phyloP scores from a whole-genome alignment of 2,113 vertebrate genomes.

The Psophia crepitans region DNA sequence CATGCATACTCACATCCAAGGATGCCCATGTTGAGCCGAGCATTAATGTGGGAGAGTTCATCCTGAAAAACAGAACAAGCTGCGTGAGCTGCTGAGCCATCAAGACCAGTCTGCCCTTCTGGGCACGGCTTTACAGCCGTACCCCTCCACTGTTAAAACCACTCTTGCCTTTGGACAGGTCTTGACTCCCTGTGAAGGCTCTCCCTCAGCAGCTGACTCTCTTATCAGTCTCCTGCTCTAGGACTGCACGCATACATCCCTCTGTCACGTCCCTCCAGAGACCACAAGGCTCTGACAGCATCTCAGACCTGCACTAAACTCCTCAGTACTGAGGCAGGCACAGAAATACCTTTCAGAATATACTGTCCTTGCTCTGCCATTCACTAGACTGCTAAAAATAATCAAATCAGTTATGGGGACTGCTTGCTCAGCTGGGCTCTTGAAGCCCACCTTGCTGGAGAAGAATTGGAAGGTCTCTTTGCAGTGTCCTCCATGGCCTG shows the following conservation, averaged over 20 bases:
- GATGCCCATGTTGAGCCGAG: slow-evolving; percentile 97
- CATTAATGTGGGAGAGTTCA: slow-evolving; percentile 96
- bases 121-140: not conserved
- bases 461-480: not conserved
- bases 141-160: not conserved
- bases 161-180: not conserved
- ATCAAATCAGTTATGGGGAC: not conserved
- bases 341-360: not conserved
- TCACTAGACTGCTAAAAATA: not conserved
- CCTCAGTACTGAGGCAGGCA: not conserved
- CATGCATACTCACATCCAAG: slow-evolving; percentile 90
- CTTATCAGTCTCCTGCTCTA: not conserved
- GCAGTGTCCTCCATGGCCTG: not conserved
- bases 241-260: not conserved
- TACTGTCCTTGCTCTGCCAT: not conserved
- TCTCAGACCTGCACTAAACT: not conserved
- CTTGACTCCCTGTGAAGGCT: not conserved
- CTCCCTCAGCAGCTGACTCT: not conserved
- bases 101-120: not conserved
- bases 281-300: not conserved
- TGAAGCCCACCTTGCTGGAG: not conserved
- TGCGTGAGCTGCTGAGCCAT: not conserved
- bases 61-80: slow-evolving; percentile 77
- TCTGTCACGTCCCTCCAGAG: not conserved
- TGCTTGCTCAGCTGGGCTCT: not conserved